Evolutionary conservation across 2,113 vertebrate species (phyloP).

Genomic region (Antigone vipio): DNA sequence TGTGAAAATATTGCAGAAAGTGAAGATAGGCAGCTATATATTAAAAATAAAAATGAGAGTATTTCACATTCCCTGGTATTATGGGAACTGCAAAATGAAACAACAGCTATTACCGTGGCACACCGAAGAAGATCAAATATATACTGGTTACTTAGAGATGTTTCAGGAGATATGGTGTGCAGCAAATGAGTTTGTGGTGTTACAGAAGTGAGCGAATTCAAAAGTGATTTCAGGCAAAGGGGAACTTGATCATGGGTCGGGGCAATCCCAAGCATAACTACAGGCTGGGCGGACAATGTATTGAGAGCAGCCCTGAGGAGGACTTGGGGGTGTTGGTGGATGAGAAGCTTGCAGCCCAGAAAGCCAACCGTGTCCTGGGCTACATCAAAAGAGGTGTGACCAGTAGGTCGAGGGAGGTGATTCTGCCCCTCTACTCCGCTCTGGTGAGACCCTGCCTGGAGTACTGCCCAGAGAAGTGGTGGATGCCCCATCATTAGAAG

Average conservation of each 20-base stretch:
- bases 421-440: accelerated
- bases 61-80: not conserved
- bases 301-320: too few species aligned
- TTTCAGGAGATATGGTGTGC: not conserved
- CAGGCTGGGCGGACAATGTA: not conserved
- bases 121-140: not conserved
- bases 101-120: not conserved
- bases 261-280: too few species aligned
- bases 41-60: not conserved
- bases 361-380: not conserved
- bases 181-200: not conserved
- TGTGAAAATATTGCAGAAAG: not conserved
- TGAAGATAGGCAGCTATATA: not conserved
- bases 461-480: not conserved
- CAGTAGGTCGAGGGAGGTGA: not conserved
- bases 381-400: not conserved
- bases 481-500: not conserved
- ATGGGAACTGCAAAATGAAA: not conserved
- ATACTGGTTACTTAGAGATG: not conserved
- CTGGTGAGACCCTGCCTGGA: not conserved
- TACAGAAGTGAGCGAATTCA: not conserved
- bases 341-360: not conserved
- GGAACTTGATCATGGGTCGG: not conserved
- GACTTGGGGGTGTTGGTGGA: too few species aligned
- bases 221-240: not conserved